Evolutionary conservation across 2,113 vertebrate genomes (phyloP).

Genomic region (Paradisaea rubra): DNA sequence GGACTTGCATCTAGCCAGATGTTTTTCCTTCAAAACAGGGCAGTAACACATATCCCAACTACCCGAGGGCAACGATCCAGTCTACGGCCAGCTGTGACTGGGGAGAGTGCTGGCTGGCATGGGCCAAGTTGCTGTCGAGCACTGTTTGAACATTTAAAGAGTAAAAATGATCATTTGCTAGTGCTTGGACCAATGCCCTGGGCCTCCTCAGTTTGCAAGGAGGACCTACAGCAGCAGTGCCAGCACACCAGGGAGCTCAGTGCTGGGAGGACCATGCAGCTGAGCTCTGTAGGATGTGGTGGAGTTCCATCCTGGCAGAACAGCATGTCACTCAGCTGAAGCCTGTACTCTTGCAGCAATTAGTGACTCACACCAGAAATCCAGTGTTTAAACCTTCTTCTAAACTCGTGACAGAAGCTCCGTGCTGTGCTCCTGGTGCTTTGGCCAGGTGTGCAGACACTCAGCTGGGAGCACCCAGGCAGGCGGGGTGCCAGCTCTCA

Average conservation of each 20-base stretch:
- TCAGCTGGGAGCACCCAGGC: neutral
- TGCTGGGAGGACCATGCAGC: neutral
- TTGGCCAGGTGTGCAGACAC: neutral
- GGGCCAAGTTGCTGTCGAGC: neutral
- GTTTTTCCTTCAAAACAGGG: neutral
- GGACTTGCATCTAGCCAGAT: neutral
- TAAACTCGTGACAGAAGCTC: neutral
- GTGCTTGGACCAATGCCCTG: neutral
- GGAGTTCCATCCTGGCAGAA: neutral
- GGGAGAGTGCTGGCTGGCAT: neutral
- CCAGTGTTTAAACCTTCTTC: neutral
- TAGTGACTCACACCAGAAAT: neutral
- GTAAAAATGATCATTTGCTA: neutral
- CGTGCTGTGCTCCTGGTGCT: neutral
- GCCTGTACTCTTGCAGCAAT: neutral
- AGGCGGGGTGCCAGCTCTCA: neutral
- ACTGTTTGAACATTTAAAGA: neutral
- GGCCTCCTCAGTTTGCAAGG: neutral
- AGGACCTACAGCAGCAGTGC: neutral
- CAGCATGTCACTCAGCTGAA: neutral
- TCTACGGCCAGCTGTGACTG: neutral
- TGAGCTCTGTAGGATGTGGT: neutral
- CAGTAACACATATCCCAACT: neutral
- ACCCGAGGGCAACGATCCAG: neutral
- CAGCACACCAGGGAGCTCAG: neutral